phyloP scores from a whole-genome alignment of 2,113 vertebrate genomes.

The Gymnorhina tibicen region DNA sequence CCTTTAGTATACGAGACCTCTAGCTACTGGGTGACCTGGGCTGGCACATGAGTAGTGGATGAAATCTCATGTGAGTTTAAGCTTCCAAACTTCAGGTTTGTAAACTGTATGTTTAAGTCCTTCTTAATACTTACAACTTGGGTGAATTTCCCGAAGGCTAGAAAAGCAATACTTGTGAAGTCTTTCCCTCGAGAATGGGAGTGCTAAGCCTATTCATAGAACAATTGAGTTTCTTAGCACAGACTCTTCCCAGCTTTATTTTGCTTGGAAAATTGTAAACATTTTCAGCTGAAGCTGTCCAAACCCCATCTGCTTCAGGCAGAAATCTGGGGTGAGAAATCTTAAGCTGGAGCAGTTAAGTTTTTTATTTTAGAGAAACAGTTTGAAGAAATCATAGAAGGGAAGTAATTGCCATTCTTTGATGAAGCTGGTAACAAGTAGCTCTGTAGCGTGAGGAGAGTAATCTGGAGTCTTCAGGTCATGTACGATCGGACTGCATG shows the following conservation, averaged over 20 bases:
- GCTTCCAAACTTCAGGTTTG: neutral
- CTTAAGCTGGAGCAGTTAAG: neutral
- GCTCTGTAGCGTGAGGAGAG: neutral
- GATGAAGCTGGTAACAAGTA: neutral
- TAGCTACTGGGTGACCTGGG: neutral
- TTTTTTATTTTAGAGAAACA: neutral
- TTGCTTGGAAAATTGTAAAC: neutral
- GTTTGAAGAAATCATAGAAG: neutral
- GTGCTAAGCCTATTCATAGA: neutral
- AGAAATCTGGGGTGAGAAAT: neutral
- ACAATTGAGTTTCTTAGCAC: neutral
- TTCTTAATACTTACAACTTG: neutral
- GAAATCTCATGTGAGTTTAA: neutral
- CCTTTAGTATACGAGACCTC: neutral
- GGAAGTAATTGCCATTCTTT: neutral
- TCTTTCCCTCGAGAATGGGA: neutral
- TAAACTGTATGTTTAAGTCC: neutral
- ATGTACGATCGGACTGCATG: neutral
- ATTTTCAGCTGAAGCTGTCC: constrained; percentile 5
- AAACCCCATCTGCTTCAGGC: constrained; percentile 15
- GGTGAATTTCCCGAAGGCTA: neutral
- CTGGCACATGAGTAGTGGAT: rapidly evolving
- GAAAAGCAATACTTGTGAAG: neutral
- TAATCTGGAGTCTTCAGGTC: neutral
- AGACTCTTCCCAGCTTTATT: neutral